Percentiles rank a stretch among this genome's conserved stretches.
Evolutionary conservation across 92 coral and sea anemone species (phyloP).

Genomic region (Muricea muricata): DNA sequence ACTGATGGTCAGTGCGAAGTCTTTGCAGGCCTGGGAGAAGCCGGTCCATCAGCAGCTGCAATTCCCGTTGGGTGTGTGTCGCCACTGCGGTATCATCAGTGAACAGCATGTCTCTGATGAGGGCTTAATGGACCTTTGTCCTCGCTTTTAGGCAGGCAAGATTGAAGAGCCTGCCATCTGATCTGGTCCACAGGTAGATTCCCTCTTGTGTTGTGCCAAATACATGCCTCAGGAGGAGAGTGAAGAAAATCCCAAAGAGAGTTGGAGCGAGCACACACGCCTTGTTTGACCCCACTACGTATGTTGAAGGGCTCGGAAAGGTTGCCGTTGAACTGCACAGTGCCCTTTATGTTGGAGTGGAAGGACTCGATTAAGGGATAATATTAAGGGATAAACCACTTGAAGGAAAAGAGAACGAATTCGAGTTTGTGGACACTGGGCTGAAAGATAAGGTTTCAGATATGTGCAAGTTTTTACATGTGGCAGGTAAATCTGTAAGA

Average conservation of each 20-base stretch:
- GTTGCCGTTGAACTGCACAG: no score
- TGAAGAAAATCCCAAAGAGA: slow-evolving; percentile 37
- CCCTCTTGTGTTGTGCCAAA: slow-evolving; percentile 41
- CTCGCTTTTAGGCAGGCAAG: slow-evolving; percentile 33
- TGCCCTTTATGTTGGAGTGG: no score
- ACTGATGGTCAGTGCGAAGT: slow-evolving; percentile 44
- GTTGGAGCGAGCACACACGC: slow-evolving; percentile 54
- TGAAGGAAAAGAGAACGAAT: no score
- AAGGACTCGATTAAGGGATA: no score
- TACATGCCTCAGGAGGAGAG: slow-evolving; percentile 34
- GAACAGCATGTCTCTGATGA: slow-evolving; percentile 18
- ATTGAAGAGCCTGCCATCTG: slow-evolving; percentile 49
- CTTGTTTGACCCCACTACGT: slow-evolving; percentile 53
- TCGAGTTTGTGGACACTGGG: no score
- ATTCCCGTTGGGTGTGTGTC: slow-evolving; percentile 22
- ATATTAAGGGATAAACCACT: slow-evolving; percentile 35
- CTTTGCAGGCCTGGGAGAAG: slow-evolving; percentile 23
- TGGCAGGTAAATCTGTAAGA: neutral
- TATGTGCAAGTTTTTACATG: neutral
- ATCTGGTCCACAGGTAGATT: slow-evolving; percentile 39
- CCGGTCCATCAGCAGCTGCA: slow-evolving; percentile 34
- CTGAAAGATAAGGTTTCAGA: neutral
- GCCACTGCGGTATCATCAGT: slow-evolving; percentile 20
- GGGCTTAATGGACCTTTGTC: neutral
- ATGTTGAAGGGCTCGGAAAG: no score